phyloP scores from a whole-genome alignment of 1,140 invertebrate genomes.

The Ooceraea biroi region DNA sequence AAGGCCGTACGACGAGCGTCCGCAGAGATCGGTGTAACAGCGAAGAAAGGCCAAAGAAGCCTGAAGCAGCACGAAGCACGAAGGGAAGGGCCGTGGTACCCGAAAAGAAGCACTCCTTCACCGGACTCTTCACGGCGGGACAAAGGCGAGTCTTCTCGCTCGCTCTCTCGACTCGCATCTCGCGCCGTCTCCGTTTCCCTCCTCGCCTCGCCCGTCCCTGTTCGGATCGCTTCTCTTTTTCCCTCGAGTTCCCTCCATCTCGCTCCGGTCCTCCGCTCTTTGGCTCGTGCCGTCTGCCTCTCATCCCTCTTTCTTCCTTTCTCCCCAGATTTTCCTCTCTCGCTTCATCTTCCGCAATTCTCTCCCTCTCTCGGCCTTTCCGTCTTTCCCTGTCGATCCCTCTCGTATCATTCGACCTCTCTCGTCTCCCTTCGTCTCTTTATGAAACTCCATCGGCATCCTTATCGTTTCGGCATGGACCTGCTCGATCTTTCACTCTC shows the following conservation, averaged over 20 bases:
- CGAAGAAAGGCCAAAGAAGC: conserved; percentile 72
- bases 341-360: conserved; percentile 25
- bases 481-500: conserved; percentile 54
- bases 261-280: conserved; percentile 2
- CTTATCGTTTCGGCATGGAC: conserved; percentile 35
- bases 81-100: conserved; percentile 64
- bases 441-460: conserved; percentile 22
- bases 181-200: conserved; percentile 37
- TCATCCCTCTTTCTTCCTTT: background rate
- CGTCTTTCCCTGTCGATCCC: conserved; percentile 13
- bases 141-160: conserved; percentile 59
- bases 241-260: background rate
- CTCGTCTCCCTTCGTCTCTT: conserved; percentile 50
- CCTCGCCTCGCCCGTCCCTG: conserved; percentile 18
- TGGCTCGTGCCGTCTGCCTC: too few species aligned
- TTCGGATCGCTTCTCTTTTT: conserved; percentile 13
- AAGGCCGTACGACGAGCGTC: conserved; percentile 68
- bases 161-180: conserved; percentile 28
- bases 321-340: conserved; percentile 19
- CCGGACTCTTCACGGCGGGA: conserved; percentile 54
- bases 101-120: conserved; percentile 58
- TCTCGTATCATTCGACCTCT: conserved; percentile 39
- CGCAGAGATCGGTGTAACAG: conserved; percentile 61
- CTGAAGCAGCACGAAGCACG: conserved; percentile 68
- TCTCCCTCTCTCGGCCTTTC: conserved; percentile 13